These are phyloP conservation scores for Gnathonemus echidnorhynchus DNA, from an alignment of 2,113 vertebrate species.

Conservation along the genomic window DNA sequence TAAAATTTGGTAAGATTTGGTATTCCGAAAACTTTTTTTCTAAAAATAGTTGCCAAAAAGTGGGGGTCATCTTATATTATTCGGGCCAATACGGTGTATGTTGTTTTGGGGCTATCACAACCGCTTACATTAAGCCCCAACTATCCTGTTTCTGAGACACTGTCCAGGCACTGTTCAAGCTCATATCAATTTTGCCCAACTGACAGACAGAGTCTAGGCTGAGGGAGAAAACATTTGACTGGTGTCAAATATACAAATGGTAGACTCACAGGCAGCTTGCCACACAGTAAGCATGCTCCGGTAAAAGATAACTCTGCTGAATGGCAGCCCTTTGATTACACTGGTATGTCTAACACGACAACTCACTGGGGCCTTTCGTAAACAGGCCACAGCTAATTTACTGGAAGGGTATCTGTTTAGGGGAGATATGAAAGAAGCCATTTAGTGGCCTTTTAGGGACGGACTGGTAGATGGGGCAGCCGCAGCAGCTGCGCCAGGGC, in stretches of 20 bases:
- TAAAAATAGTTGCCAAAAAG: neutral
- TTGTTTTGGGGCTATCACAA: neutral
- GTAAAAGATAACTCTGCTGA: slow-evolving; percentile 36
- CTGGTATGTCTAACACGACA: slow-evolving; percentile 28
- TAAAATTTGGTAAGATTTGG: neutral
- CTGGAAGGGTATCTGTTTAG: neutral
- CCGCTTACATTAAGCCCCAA: neutral
- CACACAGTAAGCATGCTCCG: slow-evolving; percentile 38
- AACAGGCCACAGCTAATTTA: slow-evolving; percentile 30
- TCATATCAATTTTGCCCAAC: slow-evolving; percentile 33
- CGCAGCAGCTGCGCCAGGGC: too few relatives aligned
- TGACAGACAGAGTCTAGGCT: slow-evolving; percentile 32
- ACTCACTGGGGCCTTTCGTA: slow-evolving; percentile 25
- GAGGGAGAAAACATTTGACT: neutral
- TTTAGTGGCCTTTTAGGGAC: neutral
- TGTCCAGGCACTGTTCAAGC: neutral
- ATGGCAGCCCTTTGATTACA: slow-evolving; percentile 43
- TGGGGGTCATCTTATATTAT: neutral
- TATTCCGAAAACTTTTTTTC: neutral
- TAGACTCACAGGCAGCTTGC: slow-evolving; percentile 11
- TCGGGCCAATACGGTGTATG: neutral
- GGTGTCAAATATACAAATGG: slow-evolving; percentile 24
- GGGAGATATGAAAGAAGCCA: neutral
- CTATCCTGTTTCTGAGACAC: neutral
- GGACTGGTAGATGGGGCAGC: too few relatives aligned